A percentile compares a stretch with the other conserved stretches of the same genome.
These are phyloP conservation scores for Perithous albicinctus DNA, from an alignment of 2,888 invertebrate species.

Conservation along the genomic window DNA sequence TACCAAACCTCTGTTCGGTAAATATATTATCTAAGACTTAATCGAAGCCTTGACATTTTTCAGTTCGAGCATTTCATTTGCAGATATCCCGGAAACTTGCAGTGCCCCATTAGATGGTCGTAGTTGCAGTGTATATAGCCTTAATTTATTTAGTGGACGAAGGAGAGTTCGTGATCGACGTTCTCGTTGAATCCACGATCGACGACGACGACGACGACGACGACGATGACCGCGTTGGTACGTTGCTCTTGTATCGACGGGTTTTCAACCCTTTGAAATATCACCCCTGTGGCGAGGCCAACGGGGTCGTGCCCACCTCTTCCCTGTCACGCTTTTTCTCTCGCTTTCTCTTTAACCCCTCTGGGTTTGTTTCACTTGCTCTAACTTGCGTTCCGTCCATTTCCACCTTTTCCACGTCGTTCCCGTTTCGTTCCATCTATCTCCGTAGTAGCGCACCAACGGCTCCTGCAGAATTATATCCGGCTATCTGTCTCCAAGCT, in stretches of 20 bases:
- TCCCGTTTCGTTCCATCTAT: conserved; percentile 32
- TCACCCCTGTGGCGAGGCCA: conserved; percentile 63
- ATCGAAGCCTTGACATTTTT: neutral
- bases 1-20: neutral
- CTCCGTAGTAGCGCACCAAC: conserved; percentile 10
- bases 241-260: conserved; percentile 77
- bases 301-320: conserved; percentile 59
- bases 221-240: conserved; percentile 52
- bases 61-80: neutral
- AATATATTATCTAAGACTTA: neutral
- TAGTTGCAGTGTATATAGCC: conserved; percentile 40
- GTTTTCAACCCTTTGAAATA: conserved; percentile 78
- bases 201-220: conserved; percentile 45
- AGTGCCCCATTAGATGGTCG: neutral
- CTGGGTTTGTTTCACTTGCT: conserved; percentile 47
- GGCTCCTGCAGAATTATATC: conserved; percentile 55
- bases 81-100: neutral
- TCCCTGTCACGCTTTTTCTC: conserved; percentile 51
- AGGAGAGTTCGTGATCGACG: conserved; percentile 19
- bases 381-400: conserved; percentile 27
- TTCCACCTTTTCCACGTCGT: conserved; percentile 47
- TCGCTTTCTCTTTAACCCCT: conserved; percentile 46
- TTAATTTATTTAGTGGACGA: conserved; percentile 78
- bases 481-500: conserved; percentile 60
- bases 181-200: conserved; percentile 14